Percentiles rank a stretch among this genome's conserved stretches.
Conservation (phyloP, 1,140 invertebrate species). For the Penaeus indicus region DNA sequence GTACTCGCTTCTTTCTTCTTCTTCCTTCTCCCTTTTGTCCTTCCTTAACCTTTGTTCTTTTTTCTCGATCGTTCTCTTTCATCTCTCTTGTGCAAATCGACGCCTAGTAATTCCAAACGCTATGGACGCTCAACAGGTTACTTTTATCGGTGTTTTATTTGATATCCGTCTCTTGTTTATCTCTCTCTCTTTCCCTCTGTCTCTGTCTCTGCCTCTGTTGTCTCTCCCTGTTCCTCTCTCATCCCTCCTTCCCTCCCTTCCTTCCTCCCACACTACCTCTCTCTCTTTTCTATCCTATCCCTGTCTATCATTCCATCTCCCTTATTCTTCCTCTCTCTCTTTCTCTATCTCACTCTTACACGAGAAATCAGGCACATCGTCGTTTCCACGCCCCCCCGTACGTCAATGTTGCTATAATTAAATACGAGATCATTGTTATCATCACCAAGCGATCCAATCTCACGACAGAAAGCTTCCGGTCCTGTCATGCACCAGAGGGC, state of each 20-base stretch:
- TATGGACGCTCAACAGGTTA: too few relatives aligned
- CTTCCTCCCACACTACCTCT: neutral
- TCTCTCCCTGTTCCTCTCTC: neutral
- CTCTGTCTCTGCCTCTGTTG: neutral
- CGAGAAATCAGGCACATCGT: neutral
- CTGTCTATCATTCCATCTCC: neutral
- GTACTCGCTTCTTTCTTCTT: neutral
- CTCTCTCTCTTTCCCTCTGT: neutral
- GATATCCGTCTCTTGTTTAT: neutral
- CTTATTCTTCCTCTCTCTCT: neutral
- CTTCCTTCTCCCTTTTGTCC: neutral
- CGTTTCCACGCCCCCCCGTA: neutral
- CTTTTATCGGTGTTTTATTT: neutral
- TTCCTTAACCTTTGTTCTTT: neutral
- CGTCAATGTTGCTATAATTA: neutral
- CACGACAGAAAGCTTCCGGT: too few relatives aligned
- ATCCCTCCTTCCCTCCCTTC: neutral
- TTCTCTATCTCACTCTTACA: neutral
- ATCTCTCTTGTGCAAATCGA: neutral
- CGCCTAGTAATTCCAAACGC: neutral
- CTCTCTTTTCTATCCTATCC: neutral
- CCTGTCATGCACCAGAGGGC: neutral
- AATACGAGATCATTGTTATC: too few relatives aligned
- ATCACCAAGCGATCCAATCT: too few relatives aligned
- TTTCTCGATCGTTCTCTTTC: neutral